A percentile compares a stretch with the other conserved stretches of the same genome.
Conservation (phyloP, 64 coral and sea anemone genomes). For the Hydrozoanthus tunicans region DNA sequence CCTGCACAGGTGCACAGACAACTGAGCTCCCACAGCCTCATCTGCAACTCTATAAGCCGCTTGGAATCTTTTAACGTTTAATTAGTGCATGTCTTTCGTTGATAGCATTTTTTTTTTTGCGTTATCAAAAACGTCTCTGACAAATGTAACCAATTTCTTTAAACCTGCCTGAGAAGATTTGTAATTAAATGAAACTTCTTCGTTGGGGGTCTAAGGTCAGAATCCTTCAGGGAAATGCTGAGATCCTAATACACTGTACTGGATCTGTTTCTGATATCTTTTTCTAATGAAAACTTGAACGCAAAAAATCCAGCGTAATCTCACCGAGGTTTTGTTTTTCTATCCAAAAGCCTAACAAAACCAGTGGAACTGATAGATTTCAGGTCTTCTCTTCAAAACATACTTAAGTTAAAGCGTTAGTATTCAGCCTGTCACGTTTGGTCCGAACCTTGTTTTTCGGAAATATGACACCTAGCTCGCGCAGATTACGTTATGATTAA, state of each 20-base stretch:
- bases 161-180: neutral
- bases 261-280: constrained; percentile 58
- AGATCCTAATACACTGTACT: neutral
- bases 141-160: neutral
- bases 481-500: constrained; percentile 17
- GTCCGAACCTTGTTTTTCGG: constrained; percentile 9
- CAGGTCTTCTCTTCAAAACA: constrained; percentile 37
- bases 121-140: neutral
- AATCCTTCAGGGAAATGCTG: constrained; percentile 31
- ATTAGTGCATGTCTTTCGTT: neutral
- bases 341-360: neutral
- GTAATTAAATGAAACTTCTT: constrained; percentile 53
- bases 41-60: too few species aligned
- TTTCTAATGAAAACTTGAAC: constrained; percentile 18
- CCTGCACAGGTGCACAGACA: neutral
- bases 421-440: constrained; percentile 43
- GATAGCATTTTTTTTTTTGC: constrained; percentile 8
- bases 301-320: constrained; percentile 11
- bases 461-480: neutral
- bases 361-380: neutral
- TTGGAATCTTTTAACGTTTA: too few species aligned
- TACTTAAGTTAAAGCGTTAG: constrained; percentile 8
- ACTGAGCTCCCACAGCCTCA: neutral
- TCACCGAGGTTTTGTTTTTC: constrained; percentile 24
- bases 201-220: constrained; percentile 59